Base-by-base conservation (phyloP, 1,140 invertebrate genomes). In the Diabrotica virgifera region DNA sequence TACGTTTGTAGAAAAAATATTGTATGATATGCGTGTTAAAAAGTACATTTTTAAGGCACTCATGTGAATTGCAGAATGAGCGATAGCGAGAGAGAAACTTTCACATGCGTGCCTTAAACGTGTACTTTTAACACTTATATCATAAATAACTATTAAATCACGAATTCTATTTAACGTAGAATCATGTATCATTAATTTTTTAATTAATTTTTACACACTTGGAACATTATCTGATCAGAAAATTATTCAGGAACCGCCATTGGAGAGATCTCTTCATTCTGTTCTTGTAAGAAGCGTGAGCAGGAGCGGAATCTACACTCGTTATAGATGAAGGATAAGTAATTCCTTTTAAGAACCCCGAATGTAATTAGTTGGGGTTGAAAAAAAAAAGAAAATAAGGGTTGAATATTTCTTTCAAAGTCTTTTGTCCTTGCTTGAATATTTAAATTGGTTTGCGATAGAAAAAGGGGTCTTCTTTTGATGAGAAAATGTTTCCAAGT, bases 351-450 rank as follows among this genome's bases (percentile, higher is more conserved):
- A 70, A 70, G 64, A 66, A 68, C 69, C 66, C 69, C 62, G 59
- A 72, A 72, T 66, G 71, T 71, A 72, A 72, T 72, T 72, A 72
- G 71, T 69, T 72, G 69, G 71, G 71, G 71, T 65, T 69, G 71
- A 61, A 70, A 71, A 72, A 72, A 72, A 69, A 61, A 70, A 72
- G 70, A 72, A 72, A 72, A 71, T 69, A 65, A 72, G 71, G 71
- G 71, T 72, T 72, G 71, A 70, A 70, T 67, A 65, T 60, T 67
- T 67, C 60, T 59, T 66, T 65, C 62, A n/a, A 50, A 64, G 40
- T 70, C n/a, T 54, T 62, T 70, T 66, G 58, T 14, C 38, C 38
- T n/a, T 59, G n/a, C 58, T 37, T 10, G 13, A 11, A 59, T 59
- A 59, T 59, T 59, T 12, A 59, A 59, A 59, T 46, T 46, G 40